Evolutionary conservation across 2,888 invertebrate genomes (phyloP).

Genomic region (Stenurella melanura): DNA sequence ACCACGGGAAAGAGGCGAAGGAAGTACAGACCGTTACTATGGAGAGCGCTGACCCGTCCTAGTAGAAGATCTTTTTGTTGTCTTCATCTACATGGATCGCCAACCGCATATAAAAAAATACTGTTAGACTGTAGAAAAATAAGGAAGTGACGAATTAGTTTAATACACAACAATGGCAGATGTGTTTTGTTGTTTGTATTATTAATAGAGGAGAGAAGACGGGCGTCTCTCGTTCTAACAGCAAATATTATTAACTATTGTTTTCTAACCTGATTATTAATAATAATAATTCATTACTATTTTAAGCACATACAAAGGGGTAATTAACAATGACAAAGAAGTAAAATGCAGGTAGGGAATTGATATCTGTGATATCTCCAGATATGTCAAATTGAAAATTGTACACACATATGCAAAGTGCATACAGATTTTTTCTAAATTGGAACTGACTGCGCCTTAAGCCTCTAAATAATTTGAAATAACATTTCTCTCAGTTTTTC

Average conservation of each 20-base stretch:
- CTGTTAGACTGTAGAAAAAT: slow-evolving; percentile 43
- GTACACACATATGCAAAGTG: no score
- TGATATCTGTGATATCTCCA: no score
- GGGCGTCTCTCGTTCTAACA: no score
- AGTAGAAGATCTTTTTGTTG: slow-evolving; percentile 50
- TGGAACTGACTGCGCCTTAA: no score
- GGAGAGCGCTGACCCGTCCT: slow-evolving; percentile 66
- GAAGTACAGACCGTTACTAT: slow-evolving; percentile 62
- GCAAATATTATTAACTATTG: no score
- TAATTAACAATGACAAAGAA: no score
- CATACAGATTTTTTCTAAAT: no score
- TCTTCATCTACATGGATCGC: slow-evolving; percentile 39
- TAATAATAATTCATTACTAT: neutral
- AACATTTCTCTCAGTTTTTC: no score
- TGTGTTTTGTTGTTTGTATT: neutral
- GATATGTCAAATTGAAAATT: no score
- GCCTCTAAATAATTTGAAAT: no score
- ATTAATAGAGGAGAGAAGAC: neutral
- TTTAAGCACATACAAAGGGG: no score
- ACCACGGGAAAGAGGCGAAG: slow-evolving; percentile 50
- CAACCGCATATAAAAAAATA: slow-evolving; percentile 40
- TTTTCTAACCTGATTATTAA: neutral
- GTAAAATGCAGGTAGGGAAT: no score
- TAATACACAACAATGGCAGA: neutral
- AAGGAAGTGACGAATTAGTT: slow-evolving; percentile 12